A percentile compares a stretch with the other conserved stretches of the same genome.
phyloP scores from a whole-genome alignment of 2,888 invertebrate species.

The Hyles lineata region DNA sequence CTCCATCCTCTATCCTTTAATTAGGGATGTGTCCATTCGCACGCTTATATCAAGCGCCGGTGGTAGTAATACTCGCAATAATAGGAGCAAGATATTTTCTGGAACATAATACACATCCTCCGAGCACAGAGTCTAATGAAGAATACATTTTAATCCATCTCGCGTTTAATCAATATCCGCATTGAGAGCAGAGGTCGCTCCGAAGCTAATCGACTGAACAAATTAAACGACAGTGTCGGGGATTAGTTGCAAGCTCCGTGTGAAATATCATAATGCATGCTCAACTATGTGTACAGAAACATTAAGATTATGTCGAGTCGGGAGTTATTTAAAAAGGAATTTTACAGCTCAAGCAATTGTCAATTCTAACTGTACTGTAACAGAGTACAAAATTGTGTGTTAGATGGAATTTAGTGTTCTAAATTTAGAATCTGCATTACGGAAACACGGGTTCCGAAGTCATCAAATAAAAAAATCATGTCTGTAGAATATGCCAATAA shows the following conservation, averaged over 20 bases:
- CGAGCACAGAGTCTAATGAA: neutral
- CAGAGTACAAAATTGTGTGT: neutral
- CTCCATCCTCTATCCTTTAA: no score
- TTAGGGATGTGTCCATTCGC: no score
- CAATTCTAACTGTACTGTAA: neutral
- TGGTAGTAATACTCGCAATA: no score
- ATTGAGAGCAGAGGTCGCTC: neutral
- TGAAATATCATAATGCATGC: slow-evolving; percentile 30
- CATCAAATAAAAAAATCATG: slow-evolving; percentile 3
- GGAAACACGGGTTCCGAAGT: neutral
- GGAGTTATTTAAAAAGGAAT: slow-evolving; percentile 33
- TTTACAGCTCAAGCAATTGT: neutral
- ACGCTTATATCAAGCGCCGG: no score
- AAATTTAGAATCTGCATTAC: slow-evolving; percentile 14
- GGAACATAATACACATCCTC: neutral
- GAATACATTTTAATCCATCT: neutral
- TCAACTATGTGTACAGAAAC: slow-evolving; percentile 38
- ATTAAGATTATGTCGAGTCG: slow-evolving; percentile 37
- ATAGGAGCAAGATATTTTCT: no score
- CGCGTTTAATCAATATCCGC: neutral
- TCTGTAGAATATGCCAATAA: slow-evolving; percentile 15
- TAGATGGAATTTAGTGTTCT: neutral
- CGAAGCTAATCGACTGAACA: slow-evolving; percentile 2
- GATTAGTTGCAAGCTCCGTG: slow-evolving; percentile 9
- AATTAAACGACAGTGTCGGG: slow-evolving; percentile 6